A percentile compares a stretch with the other conserved stretches of the same genome.
phyloP scores from a whole-genome alignment of 2,797 vertebrate species.

The Liparis tanakae region DNA sequence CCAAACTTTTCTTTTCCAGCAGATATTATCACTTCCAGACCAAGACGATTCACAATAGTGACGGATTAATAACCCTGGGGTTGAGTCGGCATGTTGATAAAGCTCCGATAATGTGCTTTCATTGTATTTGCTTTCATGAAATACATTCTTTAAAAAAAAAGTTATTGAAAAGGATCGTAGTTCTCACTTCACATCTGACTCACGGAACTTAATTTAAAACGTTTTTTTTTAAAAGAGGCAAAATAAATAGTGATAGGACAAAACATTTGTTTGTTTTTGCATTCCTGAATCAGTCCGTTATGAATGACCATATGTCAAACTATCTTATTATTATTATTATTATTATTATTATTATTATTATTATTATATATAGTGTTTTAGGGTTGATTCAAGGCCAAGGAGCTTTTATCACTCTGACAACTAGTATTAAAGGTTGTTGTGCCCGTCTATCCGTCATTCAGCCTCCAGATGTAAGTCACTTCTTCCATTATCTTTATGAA shows the following conservation, averaged over 20 bases:
- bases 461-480: not conserved
- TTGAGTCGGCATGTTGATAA: not conserved
- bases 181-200: not conserved
- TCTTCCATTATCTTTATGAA: not conserved
- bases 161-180: too few species aligned
- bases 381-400: not conserved
- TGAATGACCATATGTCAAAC: not conserved
- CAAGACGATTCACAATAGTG: not conserved
- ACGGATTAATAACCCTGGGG: not conserved
- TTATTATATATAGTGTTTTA: not conserved
- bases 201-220: not conserved
- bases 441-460: not conserved
- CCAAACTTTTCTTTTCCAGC: not conserved
- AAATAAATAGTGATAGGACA: not conserved
- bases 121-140: not conserved
- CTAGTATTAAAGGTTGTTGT: not conserved
- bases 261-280: not conserved
- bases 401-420: constrained; percentile 5
- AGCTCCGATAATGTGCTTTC: not conserved
- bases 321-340: too few species aligned
- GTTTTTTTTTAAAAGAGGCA: not conserved
- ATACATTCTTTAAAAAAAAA: not conserved
- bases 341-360: too few species aligned
- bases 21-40: not conserved
- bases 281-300: not conserved